A percentile compares a stretch with the other conserved stretches of the same genome.
These are phyloP conservation scores for Ceyx erithaca DNA, from an alignment of 2,797 vertebrate genomes.

Conservation along the genomic window DNA sequence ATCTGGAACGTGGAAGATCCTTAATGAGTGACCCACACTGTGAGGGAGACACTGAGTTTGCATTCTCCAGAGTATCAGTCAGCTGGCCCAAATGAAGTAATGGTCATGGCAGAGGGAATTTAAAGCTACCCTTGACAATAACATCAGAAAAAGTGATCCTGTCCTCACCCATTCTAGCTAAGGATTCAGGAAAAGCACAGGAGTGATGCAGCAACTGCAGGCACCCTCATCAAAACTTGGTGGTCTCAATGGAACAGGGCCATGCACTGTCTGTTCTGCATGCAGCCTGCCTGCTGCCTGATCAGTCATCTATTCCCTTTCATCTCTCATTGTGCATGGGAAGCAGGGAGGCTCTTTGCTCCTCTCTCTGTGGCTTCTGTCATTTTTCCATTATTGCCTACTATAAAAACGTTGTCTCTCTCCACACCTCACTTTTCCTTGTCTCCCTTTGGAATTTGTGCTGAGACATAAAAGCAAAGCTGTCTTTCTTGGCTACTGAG, in stretches of 20 bases:
- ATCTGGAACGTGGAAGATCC: neutral
- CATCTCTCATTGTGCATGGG: slow-evolving; percentile 49
- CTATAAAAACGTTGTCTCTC: slow-evolving; percentile 52
- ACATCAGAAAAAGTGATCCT: neutral
- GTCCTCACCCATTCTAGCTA: neutral
- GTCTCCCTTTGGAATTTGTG: slow-evolving; percentile 27
- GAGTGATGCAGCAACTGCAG: neutral
- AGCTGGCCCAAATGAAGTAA: neutral
- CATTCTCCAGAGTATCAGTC: neutral
- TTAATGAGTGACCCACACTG: neutral
- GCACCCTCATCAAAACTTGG: neutral
- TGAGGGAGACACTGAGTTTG: neutral
- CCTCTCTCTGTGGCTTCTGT: slow-evolving; percentile 45
- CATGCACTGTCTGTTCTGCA: slow-evolving; percentile 18
- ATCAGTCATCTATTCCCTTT: slow-evolving; percentile 37
- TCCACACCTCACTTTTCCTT: slow-evolving; percentile 5
- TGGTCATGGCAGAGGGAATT: neutral
- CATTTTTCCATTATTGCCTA: slow-evolving; percentile 32
- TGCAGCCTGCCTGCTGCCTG: slow-evolving; percentile 29
- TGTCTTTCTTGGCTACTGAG: slow-evolving; percentile 13
- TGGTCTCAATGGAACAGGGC: neutral
- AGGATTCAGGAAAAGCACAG: neutral
- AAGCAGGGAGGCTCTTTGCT: slow-evolving; percentile 38
- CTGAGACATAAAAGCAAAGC: slow-evolving; percentile 38
- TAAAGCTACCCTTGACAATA: neutral